Percentiles rank a stretch among this genome's conserved stretches.
phyloP scores from a whole-genome alignment of 2,888 invertebrate species.

The Lymantria monacha region DNA sequence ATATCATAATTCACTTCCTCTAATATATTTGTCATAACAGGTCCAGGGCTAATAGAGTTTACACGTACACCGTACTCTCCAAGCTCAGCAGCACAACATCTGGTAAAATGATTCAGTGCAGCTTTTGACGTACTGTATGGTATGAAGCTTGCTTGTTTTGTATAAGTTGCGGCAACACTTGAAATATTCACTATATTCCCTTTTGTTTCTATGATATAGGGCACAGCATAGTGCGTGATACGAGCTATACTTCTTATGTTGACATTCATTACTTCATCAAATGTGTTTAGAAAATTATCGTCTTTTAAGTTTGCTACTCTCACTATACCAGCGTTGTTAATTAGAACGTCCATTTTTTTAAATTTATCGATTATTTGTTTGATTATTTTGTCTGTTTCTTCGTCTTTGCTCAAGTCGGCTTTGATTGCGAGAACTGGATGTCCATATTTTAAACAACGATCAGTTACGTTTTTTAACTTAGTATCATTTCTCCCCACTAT shows the following conservation, averaged over 20 bases:
- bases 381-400: conserved; percentile 27
- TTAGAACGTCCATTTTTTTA: conserved; percentile 42
- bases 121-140: conserved; percentile 87
- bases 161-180: conserved; percentile 14
- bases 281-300: conserved; percentile 23
- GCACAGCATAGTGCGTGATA: conserved; percentile 32
- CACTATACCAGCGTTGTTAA: conserved; percentile 44
- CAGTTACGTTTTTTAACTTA: conserved; percentile 29
- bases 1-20: not conserved
- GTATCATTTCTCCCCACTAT: conserved; percentile 40
- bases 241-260: conserved; percentile 35
- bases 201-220: conserved; percentile 36
- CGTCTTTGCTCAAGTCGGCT: conserved; percentile 40
- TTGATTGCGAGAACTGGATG: conserved; percentile 27
- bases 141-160: not conserved
- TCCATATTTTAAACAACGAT: conserved; percentile 24
- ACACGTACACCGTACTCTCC: conserved; percentile 83
- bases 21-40: not conserved
- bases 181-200: conserved; percentile 45
- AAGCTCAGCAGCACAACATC: conserved; percentile 86
- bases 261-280: conserved; percentile 33
- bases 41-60: conserved; percentile 87
- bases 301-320: conserved; percentile 17
- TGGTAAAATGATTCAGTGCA: conserved; percentile 88
- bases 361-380: conserved; percentile 31